Percentiles rank a stretch among this genome's conserved stretches.
phyloP scores from a whole-genome alignment of 2,888 invertebrate species.

The Diloba caeruleocephala region DNA sequence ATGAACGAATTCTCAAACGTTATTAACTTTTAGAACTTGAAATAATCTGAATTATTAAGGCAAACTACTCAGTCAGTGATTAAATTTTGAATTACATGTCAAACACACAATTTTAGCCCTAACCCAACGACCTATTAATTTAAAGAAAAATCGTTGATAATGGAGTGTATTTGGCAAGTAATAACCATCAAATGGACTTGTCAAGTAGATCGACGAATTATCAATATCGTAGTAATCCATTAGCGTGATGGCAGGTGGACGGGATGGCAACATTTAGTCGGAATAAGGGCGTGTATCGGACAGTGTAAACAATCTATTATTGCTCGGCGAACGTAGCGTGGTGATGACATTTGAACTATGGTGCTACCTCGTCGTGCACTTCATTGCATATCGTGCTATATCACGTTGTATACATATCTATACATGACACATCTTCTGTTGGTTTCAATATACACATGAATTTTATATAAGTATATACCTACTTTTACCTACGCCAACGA shows the following conservation, averaged over 20 bases:
- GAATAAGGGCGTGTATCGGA: constrained; percentile 43
- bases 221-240: constrained; percentile 45
- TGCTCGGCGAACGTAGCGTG: constrained; percentile 48
- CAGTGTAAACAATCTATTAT: constrained; percentile 54
- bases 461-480: too few relatives aligned
- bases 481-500: too few relatives aligned
- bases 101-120: constrained; percentile 23
- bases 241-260: constrained; percentile 41
- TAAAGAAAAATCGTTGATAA: constrained; percentile 25
- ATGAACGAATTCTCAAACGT: constrained; percentile 7
- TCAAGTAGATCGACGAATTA: constrained; percentile 39
- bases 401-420: constrained; percentile 4
- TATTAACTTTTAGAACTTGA: constrained; percentile 18
- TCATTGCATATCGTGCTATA: constrained; percentile 32
- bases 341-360: constrained; percentile 62
- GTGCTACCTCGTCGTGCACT: constrained; percentile 50
- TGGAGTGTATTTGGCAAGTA: constrained; percentile 24
- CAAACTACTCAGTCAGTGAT: constrained; percentile 13
- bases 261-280: constrained; percentile 22
- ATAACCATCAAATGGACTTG: constrained; percentile 26
- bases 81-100: constrained; percentile 18
- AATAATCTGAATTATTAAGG: constrained; percentile 20
- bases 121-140: constrained; percentile 11
- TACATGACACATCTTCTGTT: background rate
- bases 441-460: too few relatives aligned